Evolutionary conservation across 2,113 vertebrate genomes (phyloP), one percentile per base, ranked within the genome.

Genomic region (Xiphias gladius): DNA sequence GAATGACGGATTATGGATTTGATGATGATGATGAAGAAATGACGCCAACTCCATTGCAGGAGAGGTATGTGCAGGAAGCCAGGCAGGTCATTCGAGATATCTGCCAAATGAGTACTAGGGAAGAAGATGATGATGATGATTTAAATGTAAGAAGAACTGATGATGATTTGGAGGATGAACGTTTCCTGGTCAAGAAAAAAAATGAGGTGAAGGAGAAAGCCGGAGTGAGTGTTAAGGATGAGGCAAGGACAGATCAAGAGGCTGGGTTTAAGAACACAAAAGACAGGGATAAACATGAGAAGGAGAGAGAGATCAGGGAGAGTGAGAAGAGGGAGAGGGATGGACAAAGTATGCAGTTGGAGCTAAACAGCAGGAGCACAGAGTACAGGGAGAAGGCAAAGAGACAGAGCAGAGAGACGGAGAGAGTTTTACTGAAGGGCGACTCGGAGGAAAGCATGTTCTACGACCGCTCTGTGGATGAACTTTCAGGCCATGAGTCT

Each of bases 31-130:
- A 88, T 0, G 95, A 96, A 6, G 96, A 96, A n/a, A 80, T 89
- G 55, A 91, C 96, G 81, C 95, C 96, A 0, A 72, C 96, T 10
- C 92, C 96, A 7, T 82, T 98, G 78, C 96, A 98, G 84, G 97
- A 99, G 82, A 96, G 95, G 71, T 99, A 99, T 64, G 95, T 97
- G 66, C 97, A 97, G 86, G 98, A 99, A 92, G 98, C 97, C 0
- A 95, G 96, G 71, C 97, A 99, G 86, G 98, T 99, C 62, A 99
- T 99, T 57, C 96, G 96, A 91, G 98, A 99, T 88, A 99, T 99
- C 86, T 97, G 96, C 88, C 96, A 96, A 76, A 99, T 99, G 95
- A 95, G 96, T 59, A 96, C 95, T n/a, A 94, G 89, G 58, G 90
- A 96, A 62, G 93, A 96, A 62, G 93, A 96, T 73, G 95, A 96